Evolutionary conservation across 1,140 invertebrate species (phyloP).

Genomic region (Drosophila repleta): DNA sequence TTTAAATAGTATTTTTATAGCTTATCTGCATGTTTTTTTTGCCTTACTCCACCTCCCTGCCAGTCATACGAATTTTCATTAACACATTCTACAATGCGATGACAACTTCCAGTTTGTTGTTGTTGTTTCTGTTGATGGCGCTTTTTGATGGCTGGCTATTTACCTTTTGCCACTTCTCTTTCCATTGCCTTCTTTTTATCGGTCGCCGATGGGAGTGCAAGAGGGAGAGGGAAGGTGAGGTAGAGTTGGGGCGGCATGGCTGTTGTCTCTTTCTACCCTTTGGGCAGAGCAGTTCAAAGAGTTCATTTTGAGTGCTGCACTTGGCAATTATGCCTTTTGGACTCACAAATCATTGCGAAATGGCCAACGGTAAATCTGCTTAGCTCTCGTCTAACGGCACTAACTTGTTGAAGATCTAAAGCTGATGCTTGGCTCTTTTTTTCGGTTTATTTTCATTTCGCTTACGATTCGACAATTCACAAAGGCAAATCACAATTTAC

Average conservation of each 20-base stretch:
- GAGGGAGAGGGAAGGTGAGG: not conserved
- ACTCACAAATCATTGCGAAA: slow-evolving; percentile 61
- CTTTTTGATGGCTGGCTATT: slow-evolving; percentile 48
- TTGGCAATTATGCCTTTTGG: slow-evolving; percentile 70
- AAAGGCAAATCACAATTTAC: slow-evolving; percentile 58
- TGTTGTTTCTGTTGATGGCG: slow-evolving; percentile 21
- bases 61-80: slow-evolving; percentile 39
- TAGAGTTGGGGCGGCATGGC: not conserved
- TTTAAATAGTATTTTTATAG: slow-evolving; percentile 55
- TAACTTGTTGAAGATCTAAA: slow-evolving; percentile 68
- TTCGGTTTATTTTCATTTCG: slow-evolving; percentile 56
- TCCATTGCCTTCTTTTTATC: slow-evolving; percentile 10
- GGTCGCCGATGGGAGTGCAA: not conserved
- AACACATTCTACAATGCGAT: slow-evolving; percentile 39
- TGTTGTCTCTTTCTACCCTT: not conserved
- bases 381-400: slow-evolving; percentile 62
- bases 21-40: slow-evolving; percentile 45
- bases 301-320: slow-evolving; percentile 55
- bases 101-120: slow-evolving; percentile 32
- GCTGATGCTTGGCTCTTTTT: slow-evolving; percentile 38
- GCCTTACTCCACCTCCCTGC: not conserved
- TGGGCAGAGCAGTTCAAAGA: slow-evolving; percentile 48
- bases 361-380: slow-evolving; percentile 69
- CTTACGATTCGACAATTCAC: slow-evolving; percentile 49
- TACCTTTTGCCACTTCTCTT: slow-evolving; percentile 27